phyloP scores from a whole-genome alignment of 64 coral and sea anemone genomes.

The Pocillopora verrucosa region DNA sequence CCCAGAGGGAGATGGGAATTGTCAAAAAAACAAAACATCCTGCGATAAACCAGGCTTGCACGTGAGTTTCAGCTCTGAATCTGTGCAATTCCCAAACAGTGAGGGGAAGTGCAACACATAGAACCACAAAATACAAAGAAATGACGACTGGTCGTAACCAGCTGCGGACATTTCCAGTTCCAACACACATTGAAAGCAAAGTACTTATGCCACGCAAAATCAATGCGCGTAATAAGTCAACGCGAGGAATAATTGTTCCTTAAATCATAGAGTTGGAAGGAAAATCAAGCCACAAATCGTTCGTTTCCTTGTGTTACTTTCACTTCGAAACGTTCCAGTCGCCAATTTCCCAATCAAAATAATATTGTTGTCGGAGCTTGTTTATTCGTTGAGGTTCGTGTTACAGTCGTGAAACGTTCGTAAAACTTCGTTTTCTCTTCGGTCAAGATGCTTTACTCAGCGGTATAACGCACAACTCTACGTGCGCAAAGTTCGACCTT shows the following conservation, averaged over 20 bases:
- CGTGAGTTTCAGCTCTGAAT: slow-evolving; percentile 74
- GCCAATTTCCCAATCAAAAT: too few species aligned
- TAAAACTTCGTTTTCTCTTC: background rate
- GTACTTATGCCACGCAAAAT: background rate
- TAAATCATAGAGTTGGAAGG: background rate
- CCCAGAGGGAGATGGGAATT: slow-evolving; percentile 87
- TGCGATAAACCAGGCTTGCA: slow-evolving; percentile 92
- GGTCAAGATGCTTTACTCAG: background rate
- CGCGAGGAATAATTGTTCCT: background rate
- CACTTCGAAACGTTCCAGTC: too few species aligned
- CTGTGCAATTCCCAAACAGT: slow-evolving; percentile 92
- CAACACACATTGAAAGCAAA: background rate
- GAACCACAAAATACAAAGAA: slow-evolving; percentile 76
- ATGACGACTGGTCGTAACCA: slow-evolving; percentile 84
- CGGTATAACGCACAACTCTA: slow-evolving; percentile 2
- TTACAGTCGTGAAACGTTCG: background rate
- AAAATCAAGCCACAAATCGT: too few species aligned
- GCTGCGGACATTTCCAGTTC: slow-evolving; percentile 26
- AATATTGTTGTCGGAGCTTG: too few species aligned
- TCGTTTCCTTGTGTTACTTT: too few species aligned
- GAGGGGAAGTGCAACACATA: slow-evolving; percentile 89
- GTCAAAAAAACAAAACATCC: slow-evolving; percentile 96
- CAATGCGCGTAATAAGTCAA: background rate
- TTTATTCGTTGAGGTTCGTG: background rate
- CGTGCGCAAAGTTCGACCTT: slow-evolving; percentile 21